A percentile compares a stretch with the other conserved stretches of the same genome.
Evolutionary conservation across 1,140 invertebrate genomes (phyloP).

Genomic region (Tetraneura akinire): DNA sequence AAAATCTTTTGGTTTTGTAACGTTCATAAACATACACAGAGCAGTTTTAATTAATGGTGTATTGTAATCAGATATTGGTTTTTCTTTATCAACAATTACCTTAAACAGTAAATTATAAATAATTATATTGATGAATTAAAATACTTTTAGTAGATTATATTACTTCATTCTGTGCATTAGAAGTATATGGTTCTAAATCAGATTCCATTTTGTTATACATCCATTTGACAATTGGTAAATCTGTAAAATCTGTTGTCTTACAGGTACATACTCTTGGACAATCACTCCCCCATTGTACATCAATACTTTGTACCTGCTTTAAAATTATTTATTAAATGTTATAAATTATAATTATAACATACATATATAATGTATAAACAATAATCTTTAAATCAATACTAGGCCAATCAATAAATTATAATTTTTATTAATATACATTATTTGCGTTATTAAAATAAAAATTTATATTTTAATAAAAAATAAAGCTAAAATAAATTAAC

Average conservation of each 20-base stretch:
- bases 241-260: constrained; percentile 60
- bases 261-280: constrained; percentile 62
- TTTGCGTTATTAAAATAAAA: no score
- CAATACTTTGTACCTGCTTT: not conserved
- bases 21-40: constrained; percentile 36
- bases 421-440: no score
- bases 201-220: constrained; percentile 53
- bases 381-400: no score
- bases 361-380: no score
- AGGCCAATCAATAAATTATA: no score
- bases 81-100: constrained; percentile 16
- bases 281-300: constrained; percentile 53
- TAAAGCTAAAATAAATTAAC: no score
- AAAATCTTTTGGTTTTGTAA: constrained; percentile 35
- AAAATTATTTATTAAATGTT: constrained; percentile 12
- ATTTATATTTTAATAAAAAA: no score
- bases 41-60: constrained; percentile 17
- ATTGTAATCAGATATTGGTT: not conserved
- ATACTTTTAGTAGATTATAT: not conserved
- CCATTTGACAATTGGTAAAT: constrained; percentile 59
- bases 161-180: constrained; percentile 10
- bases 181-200: not conserved
- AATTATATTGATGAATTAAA: not conserved
- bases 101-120: constrained; percentile 17
- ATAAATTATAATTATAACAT: not conserved